Evolutionary conservation across 1,140 invertebrate species (phyloP), one percentile per base, ranked within the genome.

Genomic region (Drosophila melanogaster): DNA sequence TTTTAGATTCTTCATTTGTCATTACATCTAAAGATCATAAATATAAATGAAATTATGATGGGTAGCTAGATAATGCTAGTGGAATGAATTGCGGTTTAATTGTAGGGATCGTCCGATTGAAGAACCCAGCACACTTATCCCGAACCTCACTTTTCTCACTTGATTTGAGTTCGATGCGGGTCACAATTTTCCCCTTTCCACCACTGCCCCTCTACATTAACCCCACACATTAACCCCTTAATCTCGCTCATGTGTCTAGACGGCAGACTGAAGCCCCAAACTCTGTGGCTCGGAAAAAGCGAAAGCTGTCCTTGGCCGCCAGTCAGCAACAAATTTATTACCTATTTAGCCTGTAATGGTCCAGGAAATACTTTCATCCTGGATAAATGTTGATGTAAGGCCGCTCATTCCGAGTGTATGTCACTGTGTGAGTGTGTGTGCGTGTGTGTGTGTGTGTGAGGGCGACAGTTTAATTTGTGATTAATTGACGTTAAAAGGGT

Each of bases 401-500:
- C 24, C 37, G 50, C 19, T 57, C 41, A 41, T 11, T 40, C 14
- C 37, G 8, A 26, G 4, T 51, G 37, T 30, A 40, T 43, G n/a
- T n/a, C n/a, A n/a, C n/a, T n/a, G n/a, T n/a, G n/a, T n/a, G n/a
- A n/a, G n/a, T n/a, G n/a, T n/a, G 8, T 30, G 1, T 30, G 30
- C 10, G 49, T 22, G 35, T 24, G 3, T 43, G 55, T 58, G 58
- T 58, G 41, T 78, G 56, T 54, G 11, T 51, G 37, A 30, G 56
- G 69, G 26, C 69, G 55, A 77, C 72, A 79, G 84, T 80, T 89
- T 89, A 89, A 89, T 89, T 89, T 89, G 84, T 80, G 85, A 89
- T 89, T 89, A 89, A 89, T 89, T 89, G 84, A 89, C 84, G 85
- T 89, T 89, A 89, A 89, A 89, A 89, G 84, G 85, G 84, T 89